Conservation (phyloP, 1,140 invertebrate genomes). For the Drosophila pachea region DNA sequence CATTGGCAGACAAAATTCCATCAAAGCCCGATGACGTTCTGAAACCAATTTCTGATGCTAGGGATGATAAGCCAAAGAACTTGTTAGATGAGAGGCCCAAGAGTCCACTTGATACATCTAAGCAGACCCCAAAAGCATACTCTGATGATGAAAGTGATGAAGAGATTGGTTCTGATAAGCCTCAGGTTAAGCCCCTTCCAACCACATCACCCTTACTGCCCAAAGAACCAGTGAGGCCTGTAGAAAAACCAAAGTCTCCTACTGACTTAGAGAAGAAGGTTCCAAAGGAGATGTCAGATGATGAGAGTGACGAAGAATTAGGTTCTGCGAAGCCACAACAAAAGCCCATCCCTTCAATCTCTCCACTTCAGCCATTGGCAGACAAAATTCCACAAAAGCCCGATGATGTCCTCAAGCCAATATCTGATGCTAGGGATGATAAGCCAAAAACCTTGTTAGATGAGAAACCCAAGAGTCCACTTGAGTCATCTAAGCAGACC, state of each 20-base stretch:
- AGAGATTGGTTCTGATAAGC: background rate
- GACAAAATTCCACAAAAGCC: conserved; percentile 8
- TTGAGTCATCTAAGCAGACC: conserved; percentile 14
- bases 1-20: background rate
- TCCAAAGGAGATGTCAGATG: conserved; percentile 2
- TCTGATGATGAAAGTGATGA: conserved; percentile 1
- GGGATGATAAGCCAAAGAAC: conserved; percentile 15
- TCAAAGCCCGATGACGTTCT: conserved; percentile 8
- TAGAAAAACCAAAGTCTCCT: conserved; percentile 22
- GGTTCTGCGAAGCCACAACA: conserved; percentile 7
- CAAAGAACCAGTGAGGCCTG: background rate
- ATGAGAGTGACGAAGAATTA: conserved; percentile 5
- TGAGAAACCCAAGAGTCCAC: conserved; percentile 31
- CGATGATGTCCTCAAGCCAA: background rate
- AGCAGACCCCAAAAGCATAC: background rate
- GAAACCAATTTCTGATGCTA: background rate
- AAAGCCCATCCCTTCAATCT: background rate
- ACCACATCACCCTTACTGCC: background rate
- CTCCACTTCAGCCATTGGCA: background rate
- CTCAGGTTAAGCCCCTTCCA: background rate
- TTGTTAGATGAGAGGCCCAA: conserved; percentile 1
- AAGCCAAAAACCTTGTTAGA: background rate
- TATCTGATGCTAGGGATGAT: background rate
- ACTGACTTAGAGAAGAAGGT: conserved; percentile 1
- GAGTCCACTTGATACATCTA: background rate